phyloP scores from a whole-genome alignment of 2,113 vertebrate species.

The Craseonycteris thonglongyai region DNA sequence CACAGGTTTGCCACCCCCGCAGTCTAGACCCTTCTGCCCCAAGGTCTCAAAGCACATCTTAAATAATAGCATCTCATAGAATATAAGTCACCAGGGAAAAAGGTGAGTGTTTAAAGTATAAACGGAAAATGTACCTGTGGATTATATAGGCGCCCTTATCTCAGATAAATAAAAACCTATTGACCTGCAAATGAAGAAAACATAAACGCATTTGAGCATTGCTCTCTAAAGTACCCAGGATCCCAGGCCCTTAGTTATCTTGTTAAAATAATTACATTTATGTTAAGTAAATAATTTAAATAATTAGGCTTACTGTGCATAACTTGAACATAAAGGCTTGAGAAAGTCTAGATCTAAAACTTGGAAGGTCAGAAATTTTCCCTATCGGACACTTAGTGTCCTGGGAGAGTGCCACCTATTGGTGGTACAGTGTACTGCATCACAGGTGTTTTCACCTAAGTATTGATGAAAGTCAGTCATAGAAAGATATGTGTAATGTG shows the following conservation, averaged over 20 bases:
- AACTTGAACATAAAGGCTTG: neutral
- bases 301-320: neutral
- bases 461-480: neutral
- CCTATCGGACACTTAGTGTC: neutral
- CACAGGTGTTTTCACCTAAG: neutral
- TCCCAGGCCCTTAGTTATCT: neutral
- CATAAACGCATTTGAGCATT: neutral
- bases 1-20: too few relatives aligned
- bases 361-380: neutral
- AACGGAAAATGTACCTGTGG: neutral
- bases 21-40: neutral
- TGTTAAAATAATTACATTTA: neutral
- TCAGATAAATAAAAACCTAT: neutral
- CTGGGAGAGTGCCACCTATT: conserved; percentile 35
- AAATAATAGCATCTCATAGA: neutral
- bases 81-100: neutral
- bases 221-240: neutral
- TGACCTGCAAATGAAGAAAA: neutral
- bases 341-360: neutral
- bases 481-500: too few relatives aligned
- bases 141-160: neutral
- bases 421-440: neutral
- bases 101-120: neutral
- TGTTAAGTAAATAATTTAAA: neutral
- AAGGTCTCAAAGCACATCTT: neutral